Conservation (phyloP, 1,140 invertebrate species). For the Neodiprion lecontei region DNA sequence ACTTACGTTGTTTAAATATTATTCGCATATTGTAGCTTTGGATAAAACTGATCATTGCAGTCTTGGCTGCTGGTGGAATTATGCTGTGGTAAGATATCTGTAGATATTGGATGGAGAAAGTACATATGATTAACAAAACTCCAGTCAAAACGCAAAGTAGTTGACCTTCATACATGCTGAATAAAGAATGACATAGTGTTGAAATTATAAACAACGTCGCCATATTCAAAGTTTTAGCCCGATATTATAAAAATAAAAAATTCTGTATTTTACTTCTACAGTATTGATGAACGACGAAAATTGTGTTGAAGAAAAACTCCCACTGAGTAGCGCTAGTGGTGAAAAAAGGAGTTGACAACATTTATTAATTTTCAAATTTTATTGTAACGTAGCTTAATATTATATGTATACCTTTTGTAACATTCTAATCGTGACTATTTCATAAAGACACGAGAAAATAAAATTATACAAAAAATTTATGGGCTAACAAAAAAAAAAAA, state of each 20-base stretch:
- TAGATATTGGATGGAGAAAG: neutral
- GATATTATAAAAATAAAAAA: too few relatives aligned
- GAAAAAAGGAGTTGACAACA: too few relatives aligned
- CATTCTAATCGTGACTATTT: slow-evolving; percentile 3
- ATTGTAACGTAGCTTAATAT: neutral
- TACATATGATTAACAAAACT: neutral
- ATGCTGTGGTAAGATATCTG: neutral
- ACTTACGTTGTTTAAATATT: too few relatives aligned
- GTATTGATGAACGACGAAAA: too few relatives aligned
- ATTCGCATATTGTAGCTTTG: neutral
- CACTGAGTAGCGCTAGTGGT: too few relatives aligned
- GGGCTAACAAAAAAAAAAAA: too few relatives aligned
- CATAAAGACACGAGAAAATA: neutral
- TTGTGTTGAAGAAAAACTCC: too few relatives aligned
- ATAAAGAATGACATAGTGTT: neutral
- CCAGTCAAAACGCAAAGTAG: neutral
- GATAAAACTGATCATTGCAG: neutral
- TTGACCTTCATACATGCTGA: neutral
- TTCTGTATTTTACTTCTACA: too few relatives aligned
- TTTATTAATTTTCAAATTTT: neutral
- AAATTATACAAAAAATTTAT: neutral
- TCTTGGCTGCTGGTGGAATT: neutral
- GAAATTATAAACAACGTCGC: too few relatives aligned
- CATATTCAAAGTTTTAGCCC: too few relatives aligned
- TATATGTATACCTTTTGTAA: neutral